These are phyloP conservation scores for Troides helena DNA, from an alignment of 2,888 invertebrate species.

Conservation along the genomic window DNA sequence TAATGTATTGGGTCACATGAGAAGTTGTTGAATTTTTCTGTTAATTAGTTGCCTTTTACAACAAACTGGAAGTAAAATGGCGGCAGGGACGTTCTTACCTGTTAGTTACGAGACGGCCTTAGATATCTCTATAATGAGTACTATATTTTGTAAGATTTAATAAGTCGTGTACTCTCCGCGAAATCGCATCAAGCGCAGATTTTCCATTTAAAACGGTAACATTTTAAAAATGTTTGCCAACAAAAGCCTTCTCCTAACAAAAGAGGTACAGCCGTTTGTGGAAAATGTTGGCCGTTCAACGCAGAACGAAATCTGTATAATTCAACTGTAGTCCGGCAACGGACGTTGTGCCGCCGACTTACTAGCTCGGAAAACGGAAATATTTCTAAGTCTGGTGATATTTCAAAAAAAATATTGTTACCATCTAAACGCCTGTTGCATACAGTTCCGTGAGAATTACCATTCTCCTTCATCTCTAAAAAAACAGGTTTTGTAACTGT, in stretches of 20 bases:
- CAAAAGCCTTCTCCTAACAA: slow-evolving; percentile 23
- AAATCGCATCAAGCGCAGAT: slow-evolving; percentile 12
- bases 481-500: too few species aligned
- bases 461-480: too few species aligned
- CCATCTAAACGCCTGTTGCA: neutral
- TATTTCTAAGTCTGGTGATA: slow-evolving; percentile 19
- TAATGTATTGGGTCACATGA: slow-evolving; percentile 3
- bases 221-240: slow-evolving; percentile 21
- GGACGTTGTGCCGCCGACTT: slow-evolving; percentile 16
- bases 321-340: slow-evolving; percentile 22
- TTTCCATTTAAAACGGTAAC: slow-evolving; percentile 10
- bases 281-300: slow-evolving; percentile 25
- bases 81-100: too few species aligned
- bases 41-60: too few species aligned
- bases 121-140: too few species aligned
- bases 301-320: slow-evolving; percentile 27
- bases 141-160: too few species aligned
- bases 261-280: slow-evolving; percentile 20
- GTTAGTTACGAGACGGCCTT: too few species aligned
- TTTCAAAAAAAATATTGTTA: slow-evolving; percentile 19
- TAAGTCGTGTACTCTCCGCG: neutral
- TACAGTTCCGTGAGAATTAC: neutral
- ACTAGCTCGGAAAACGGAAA: slow-evolving; percentile 3
- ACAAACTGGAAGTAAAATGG: too few species aligned
- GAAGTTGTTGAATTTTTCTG: too few species aligned